Evolutionary conservation across 2,888 invertebrate genomes (phyloP).

Genomic region (Hypomecis punctinalis): DNA sequence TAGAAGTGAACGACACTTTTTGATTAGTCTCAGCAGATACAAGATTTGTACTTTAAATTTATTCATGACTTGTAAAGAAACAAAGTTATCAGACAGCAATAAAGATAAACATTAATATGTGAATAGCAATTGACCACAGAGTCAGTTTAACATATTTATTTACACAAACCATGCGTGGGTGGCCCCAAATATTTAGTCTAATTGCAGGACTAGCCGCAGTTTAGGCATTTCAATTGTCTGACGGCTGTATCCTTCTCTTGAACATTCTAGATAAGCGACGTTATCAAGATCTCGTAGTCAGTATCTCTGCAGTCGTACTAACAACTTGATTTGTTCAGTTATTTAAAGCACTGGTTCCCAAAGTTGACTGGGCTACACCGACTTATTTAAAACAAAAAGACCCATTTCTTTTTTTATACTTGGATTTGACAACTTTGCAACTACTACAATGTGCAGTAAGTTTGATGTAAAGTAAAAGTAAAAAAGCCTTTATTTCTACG

Average conservation of each 20-base stretch:
- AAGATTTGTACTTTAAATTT: no score
- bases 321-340: constrained; percentile 26
- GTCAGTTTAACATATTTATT: constrained; percentile 33
- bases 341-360: background rate
- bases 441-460: no score
- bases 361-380: no score
- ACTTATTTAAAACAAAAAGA: no score
- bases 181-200: constrained; percentile 57
- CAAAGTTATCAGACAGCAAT: background rate
- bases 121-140: constrained; percentile 15
- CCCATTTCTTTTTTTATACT: no score
- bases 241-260: constrained; percentile 22
- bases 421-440: no score
- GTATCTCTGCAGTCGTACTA: constrained; percentile 1
- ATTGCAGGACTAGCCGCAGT: constrained; percentile 32
- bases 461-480: no score
- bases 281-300: constrained; percentile 27
- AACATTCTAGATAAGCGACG: constrained; percentile 24
- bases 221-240: constrained; percentile 32
- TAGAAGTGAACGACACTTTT: no score
- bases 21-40: no score
- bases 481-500: no score
- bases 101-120: constrained; percentile 1
- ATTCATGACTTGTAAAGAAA: no score
- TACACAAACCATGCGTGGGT: constrained; percentile 48